Evolutionary conservation across 1,140 invertebrate species (phyloP).

Genomic region (Drosophila lacertosa): DNA sequence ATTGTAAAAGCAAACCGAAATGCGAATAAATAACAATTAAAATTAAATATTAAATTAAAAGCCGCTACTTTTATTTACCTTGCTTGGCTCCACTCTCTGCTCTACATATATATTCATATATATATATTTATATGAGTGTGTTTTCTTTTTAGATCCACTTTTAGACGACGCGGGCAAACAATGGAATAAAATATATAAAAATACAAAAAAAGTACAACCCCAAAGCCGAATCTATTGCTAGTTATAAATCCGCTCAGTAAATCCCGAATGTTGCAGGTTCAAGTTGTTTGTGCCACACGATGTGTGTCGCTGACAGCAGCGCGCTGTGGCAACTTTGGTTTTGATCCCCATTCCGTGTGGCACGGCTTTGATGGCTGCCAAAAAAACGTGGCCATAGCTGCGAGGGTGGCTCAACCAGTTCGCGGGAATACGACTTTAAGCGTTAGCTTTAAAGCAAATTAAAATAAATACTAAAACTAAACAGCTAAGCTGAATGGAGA

Average conservation of each 20-base stretch:
- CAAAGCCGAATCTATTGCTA: constrained; percentile 35
- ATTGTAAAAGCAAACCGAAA: constrained; percentile 76
- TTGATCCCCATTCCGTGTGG: constrained; percentile 17
- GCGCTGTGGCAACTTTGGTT: constrained; percentile 16
- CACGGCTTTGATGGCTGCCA: background rate
- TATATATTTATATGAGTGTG: background rate
- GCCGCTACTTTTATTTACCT: constrained; percentile 35
- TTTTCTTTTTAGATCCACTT: background rate
- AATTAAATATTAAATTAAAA: constrained; percentile 81
- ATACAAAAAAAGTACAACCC: background rate
- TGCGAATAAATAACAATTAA: constrained; percentile 79
- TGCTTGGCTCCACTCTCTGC: background rate
- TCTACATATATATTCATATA: background rate
- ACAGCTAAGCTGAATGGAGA: no score
- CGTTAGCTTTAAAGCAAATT: no score
- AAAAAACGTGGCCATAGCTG: no score
- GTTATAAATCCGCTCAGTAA: constrained; percentile 47
- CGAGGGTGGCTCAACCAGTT: no score
- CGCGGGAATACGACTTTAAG: no score
- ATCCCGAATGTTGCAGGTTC: constrained; percentile 9
- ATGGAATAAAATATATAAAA: no score
- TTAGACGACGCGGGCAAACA: no score
- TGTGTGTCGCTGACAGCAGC: constrained; percentile 32
- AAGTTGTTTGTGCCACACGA: background rate
- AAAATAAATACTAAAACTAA: no score